Percentiles rank a stretch among this genome's conserved stretches.
These are phyloP conservation scores for Macrosteles quadrilineatus DNA, from an alignment of 1,140 invertebrate genomes.

Conservation along the genomic window DNA sequence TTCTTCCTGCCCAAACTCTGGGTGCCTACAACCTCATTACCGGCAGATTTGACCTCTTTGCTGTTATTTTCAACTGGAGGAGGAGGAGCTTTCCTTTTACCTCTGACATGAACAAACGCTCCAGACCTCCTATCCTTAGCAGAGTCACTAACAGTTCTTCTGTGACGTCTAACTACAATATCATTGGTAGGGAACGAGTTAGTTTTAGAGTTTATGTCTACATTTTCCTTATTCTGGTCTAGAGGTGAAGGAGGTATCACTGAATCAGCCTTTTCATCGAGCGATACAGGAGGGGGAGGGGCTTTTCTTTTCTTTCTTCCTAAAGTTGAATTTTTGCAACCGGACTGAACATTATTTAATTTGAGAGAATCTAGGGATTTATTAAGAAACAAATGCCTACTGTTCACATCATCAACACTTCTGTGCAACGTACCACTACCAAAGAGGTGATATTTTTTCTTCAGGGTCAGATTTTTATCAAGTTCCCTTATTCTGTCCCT, in stretches of 20 bases:
- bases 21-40: slow-evolving; percentile 8
- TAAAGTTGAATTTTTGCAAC: slow-evolving; percentile 40
- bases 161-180: slow-evolving; percentile 27
- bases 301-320: slow-evolving; percentile 46
- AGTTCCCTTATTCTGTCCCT: slow-evolving; percentile 56
- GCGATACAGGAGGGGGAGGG: slow-evolving; percentile 43
- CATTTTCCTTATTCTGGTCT: slow-evolving; percentile 26
- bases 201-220: background rate
- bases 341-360: slow-evolving; percentile 19
- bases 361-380: slow-evolving; percentile 24
- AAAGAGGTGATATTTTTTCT: slow-evolving; percentile 63
- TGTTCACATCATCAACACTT: slow-evolving; percentile 35
- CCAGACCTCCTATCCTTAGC: slow-evolving; percentile 52
- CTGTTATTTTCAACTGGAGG: slow-evolving; percentile 56
- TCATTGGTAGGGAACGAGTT: background rate
- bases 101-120: slow-evolving; percentile 64
- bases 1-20: slow-evolving; percentile 56
- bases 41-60: background rate
- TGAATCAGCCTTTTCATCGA: slow-evolving; percentile 14
- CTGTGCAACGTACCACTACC: slow-evolving; percentile 50
- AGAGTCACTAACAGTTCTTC: slow-evolving; percentile 58
- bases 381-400: slow-evolving; percentile 38
- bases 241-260: slow-evolving; percentile 36
- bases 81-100: slow-evolving; percentile 69
- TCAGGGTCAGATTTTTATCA: slow-evolving; percentile 60